Evolutionary conservation across 2,888 invertebrate genomes (phyloP), one percentile per base, ranked within the genome.

Genomic region (Protodeltote pygarga): DNA sequence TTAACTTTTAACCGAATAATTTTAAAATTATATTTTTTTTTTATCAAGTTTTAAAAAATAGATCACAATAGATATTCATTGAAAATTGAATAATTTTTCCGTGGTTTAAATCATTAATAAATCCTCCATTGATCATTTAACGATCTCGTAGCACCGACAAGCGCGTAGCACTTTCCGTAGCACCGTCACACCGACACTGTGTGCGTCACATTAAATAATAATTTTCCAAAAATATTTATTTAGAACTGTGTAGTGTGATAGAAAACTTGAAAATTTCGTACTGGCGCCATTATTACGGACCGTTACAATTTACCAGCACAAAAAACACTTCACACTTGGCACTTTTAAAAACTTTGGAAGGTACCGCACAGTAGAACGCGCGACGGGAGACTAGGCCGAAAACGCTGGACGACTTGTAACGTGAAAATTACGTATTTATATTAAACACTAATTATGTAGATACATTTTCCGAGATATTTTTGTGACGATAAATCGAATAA

Each of bases 231-330:
- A 58, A 42, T 41, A 49, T 46, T 58, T 37, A 62, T 50, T 45
- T 38, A 37, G 40, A 57, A 59, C 54, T 65, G 58, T 71, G 54
- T 62, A 67, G 71, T 71, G 71, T 62, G 24, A 41, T 27, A 65
- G 61, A 80, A 76, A 79, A 73, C 68, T 71, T 55, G 32, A 35
- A 58, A 50, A 41, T 32, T 39, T 77, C 86, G 79, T 88, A 89
- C 89, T 82, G 82, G 73, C 77, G 81, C 81, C 85, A 88, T 88
- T 73, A 77, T 71, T 87, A 88, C 88, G 78, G 83, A 89, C 87
- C 86, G 87, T 86, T 69, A 67, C 73, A 73, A 77, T 75, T 79
- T 82, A 83, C 81, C 81, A 73, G 77, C 81, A 75, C 75, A 35
- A 42, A 20, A 45, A 45, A 64, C 89, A 89, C 88, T 87, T 83